A percentile compares a stretch with the other conserved stretches of the same genome.
Conservation (phyloP, 2,888 invertebrate genomes). For the Cryptocheilus praepositus region DNA sequence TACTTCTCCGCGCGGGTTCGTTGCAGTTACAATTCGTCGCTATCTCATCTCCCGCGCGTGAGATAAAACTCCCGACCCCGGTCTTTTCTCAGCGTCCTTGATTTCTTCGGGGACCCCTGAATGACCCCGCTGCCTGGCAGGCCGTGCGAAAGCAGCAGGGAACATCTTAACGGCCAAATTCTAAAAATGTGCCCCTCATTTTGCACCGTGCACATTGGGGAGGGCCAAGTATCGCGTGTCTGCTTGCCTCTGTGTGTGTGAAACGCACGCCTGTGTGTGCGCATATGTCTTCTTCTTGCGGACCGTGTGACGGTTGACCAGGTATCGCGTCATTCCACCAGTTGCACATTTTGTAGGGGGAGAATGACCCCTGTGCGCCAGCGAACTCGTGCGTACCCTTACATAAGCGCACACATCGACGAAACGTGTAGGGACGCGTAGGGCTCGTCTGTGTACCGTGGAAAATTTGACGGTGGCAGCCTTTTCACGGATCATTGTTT, state of each 20-base stretch:
- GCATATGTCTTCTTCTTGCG: no score
- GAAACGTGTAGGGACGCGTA: background rate
- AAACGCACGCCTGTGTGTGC: no score
- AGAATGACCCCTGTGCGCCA: slow-evolving; percentile 23
- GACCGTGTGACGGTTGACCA: slow-evolving; percentile 36
- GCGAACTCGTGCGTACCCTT: slow-evolving; percentile 31
- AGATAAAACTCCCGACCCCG: no score
- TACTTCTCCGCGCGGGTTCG: no score
- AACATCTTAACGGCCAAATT: slow-evolving; percentile 29
- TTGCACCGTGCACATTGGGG: slow-evolving; percentile 26
- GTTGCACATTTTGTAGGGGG: slow-evolving; percentile 58
- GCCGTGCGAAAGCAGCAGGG: background rate
- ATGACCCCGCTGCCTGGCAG: background rate
- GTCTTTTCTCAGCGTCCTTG: background rate
- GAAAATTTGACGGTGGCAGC: no score
- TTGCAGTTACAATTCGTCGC: background rate
- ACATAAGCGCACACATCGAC: slow-evolving; percentile 6
- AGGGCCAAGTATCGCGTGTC: slow-evolving; percentile 16
- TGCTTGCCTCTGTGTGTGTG: no score
- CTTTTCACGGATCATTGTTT: no score
- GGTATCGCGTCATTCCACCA: slow-evolving; percentile 63
- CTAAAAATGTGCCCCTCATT: slow-evolving; percentile 33
- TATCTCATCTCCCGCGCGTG: no score
- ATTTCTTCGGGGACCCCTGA: background rate
- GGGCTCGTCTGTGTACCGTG: no score